Conservation (phyloP, 2,113 vertebrate genomes). For the Pycnonotus jocosus region DNA sequence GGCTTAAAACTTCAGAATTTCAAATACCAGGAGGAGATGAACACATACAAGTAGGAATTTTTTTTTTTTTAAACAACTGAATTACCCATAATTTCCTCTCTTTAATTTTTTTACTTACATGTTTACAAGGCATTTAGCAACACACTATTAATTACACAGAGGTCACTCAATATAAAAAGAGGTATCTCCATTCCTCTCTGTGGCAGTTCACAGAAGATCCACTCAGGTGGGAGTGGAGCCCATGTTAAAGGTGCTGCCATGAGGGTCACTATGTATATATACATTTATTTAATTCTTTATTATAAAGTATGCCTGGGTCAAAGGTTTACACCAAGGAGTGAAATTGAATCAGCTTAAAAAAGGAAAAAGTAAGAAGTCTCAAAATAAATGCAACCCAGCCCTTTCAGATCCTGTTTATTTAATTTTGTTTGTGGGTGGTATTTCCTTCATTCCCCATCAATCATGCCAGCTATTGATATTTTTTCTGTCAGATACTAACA, state of each 20-base stretch:
- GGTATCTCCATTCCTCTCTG: background rate
- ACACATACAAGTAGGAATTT: background rate
- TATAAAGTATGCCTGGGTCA: background rate
- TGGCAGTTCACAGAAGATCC: background rate
- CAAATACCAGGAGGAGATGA: background rate
- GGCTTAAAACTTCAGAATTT: slow-evolving; percentile 25
- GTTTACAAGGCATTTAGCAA: background rate
- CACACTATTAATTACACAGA: background rate
- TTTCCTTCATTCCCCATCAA: background rate
- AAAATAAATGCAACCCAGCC: background rate
- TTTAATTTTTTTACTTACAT: background rate
- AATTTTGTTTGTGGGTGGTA: background rate
- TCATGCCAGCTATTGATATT: slow-evolving; percentile 7
- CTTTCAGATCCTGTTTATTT: background rate
- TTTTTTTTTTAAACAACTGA: background rate
- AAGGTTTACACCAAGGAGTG: background rate
- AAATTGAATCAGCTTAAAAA: background rate
- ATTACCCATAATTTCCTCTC: background rate
- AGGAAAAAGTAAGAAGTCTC: background rate
- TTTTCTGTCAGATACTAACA: background rate
- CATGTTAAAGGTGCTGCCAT: background rate
- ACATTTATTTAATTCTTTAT: background rate
- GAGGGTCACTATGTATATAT: background rate
- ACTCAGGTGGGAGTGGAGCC: background rate
- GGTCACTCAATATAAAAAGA: background rate